Base-by-base conservation (phyloP, 2,797 vertebrate species). In the Premnoplex brunnescens region DNA sequence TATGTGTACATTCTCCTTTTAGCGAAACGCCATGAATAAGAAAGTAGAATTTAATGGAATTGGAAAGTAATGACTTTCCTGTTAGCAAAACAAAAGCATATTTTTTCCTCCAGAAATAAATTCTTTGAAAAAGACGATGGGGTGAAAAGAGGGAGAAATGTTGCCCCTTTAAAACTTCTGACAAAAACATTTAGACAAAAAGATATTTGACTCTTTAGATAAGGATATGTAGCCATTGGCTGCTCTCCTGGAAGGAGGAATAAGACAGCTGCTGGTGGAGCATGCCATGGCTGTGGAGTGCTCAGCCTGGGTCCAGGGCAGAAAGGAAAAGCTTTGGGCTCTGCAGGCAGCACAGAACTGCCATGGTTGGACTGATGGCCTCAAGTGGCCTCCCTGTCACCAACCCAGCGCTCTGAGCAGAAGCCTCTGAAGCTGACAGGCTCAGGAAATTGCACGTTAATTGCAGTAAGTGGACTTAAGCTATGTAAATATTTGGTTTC, bases 401-500 rank as follows among this genome's bases (percentile, higher is more conserved):
- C 84, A 93, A 22, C 24, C 20, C 54, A 39, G 41, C 27, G 56
- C 49, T 49, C 41, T 13, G 49, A 17, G n/a, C 63, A 85, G 74
- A 69, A 87, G 89, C 28, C 71, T 62, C 14, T 19, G 43, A 69
- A 66, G 58, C 21, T 64, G 51, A 91, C 69, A 91, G 51, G 46
- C 62, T 91, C 78, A 36, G 52, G 66, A 90, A 94, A 71, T 20
- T 37, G 49, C 84, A 87, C 46, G 24, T 81, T 84, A 84, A 75
- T 72, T 89, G 80, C 66, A 32, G 14, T 87, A 91, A 93, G 63
- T 55, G 24, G 55, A 82, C 34, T 76, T 85, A 59, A 68, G 54
- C 54, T 85, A 64, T 27, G 48, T 59, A 91, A 95, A 85, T 85
- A 86, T 82, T 93, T 86, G 51, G 34, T 34, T 94, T 76, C 80